Base-by-base conservation (phyloP, 2,888 invertebrate genomes). In the Polyommatus icarus region DNA sequence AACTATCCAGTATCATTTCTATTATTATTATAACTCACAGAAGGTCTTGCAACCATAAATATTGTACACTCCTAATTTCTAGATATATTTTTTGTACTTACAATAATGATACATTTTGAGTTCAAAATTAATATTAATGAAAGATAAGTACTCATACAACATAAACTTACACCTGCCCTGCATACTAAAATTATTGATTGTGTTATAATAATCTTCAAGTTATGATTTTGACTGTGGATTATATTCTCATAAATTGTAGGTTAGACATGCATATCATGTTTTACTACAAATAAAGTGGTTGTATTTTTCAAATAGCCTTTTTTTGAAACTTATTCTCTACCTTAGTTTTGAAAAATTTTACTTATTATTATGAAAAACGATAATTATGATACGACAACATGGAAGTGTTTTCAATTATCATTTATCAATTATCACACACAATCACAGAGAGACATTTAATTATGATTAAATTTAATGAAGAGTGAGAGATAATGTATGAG, bases 221-320 rank as follows among this genome's bases (percentile, higher is more conserved):
- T 67, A 67, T 83, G 84, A 86, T 29, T 78, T 79, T 79, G 76
- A 78, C 78, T 72, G 76, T 79, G n/a, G n/a, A 24, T 7, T 24
- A 67, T 72, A 77, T 80, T 80, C 80, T 78, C 79, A 73, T 79
- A 80, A 78, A 72, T 76, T 80, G 77, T 71, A 76, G 79, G 57
- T 86, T 89, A 85, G 86, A 83, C 84, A 85, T 84, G 90, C 92
- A 93, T 93, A 93, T 93, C 93, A 92, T 88, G 91, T 91, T 92
- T 67, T 92, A 91, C 84, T 92, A 91, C 89, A 89, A 87, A 90
- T 90, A 91, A 90, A 89, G 85, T 87, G 84, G 85, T 88, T 90
- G 89, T 84, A 86, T 87, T 84, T 84, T 83, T 67, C 12, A 67
- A 61, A 61, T 12, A 59, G 12, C 77, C 71, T 76, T 77, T 79